phyloP scores from a whole-genome alignment of 2,888 invertebrate genomes.

The Ormyrus thymus region DNA sequence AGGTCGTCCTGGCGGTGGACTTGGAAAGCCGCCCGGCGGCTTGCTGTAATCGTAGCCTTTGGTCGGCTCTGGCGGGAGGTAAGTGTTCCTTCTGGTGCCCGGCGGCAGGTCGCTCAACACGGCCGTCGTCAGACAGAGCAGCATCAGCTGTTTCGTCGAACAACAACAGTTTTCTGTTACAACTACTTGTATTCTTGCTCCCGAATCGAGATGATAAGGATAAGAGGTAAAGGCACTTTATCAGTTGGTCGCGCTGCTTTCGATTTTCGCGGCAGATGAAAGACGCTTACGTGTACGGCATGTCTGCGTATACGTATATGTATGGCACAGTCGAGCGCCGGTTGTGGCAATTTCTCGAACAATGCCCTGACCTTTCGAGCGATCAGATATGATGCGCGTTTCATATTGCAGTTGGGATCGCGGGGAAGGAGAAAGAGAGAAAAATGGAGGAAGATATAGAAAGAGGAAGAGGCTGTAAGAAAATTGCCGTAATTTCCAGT shows the following conservation, averaged over 20 bases:
- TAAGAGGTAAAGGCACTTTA: constrained; percentile 27
- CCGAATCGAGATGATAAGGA: neutral
- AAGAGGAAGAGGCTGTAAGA: constrained; percentile 30
- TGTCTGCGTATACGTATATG: neutral
- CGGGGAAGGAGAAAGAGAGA: neutral
- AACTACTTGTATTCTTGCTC: neutral
- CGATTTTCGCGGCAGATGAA: constrained; percentile 46
- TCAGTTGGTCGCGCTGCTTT: constrained; percentile 43
- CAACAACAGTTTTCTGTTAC: neutral
- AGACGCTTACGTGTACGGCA: constrained; percentile 11
- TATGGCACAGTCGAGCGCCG: constrained; percentile 13
- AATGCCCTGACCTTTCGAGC: constrained; percentile 52
- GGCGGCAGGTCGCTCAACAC: constrained; percentile 78
- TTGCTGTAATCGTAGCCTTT: constrained; percentile 82
- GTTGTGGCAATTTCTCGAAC: constrained; percentile 54
- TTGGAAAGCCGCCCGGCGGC: constrained; percentile 79
- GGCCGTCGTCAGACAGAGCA: constrained; percentile 58
- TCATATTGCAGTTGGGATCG: neutral
- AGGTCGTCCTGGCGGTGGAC: constrained; percentile 42
- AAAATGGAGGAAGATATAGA: neutral
- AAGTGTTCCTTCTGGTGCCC: constrained; percentile 81
- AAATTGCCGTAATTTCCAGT: constrained; percentile 46
- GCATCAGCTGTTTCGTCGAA: constrained; percentile 53
- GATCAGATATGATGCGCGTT: constrained; percentile 24
- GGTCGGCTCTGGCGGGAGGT: constrained; percentile 84